Conservation (phyloP, 2,797 vertebrate genomes). For the Acestrorhynchus altus region DNA sequence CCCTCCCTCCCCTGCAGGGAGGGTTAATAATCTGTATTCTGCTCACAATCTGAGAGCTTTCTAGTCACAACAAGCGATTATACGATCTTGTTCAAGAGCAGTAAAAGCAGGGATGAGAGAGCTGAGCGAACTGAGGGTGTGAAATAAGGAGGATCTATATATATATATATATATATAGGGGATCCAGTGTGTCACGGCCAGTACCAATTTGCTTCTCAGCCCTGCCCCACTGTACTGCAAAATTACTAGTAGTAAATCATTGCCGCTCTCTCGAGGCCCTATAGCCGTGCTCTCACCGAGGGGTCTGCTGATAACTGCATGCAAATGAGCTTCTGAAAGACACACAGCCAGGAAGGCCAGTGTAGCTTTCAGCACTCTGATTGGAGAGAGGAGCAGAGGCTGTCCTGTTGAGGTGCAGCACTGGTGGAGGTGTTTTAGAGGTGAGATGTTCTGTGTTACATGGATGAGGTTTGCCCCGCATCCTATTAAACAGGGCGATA, state of each 20-base stretch:
- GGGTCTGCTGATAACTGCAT: background rate
- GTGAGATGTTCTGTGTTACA: no score
- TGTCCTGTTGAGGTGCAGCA: no score
- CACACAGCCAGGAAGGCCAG: background rate
- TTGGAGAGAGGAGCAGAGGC: no score
- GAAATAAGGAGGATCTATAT: slow-evolving; percentile 24
- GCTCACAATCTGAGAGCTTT: slow-evolving; percentile 33
- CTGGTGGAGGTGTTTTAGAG: no score
- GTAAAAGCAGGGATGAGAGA: slow-evolving; percentile 33
- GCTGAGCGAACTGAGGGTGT: background rate
- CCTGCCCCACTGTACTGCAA: slow-evolving; percentile 44
- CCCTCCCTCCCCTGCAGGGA: background rate
- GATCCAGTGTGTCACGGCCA: slow-evolving; percentile 57
- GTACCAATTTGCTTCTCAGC: slow-evolving; percentile 47
- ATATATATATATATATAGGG: slow-evolving; percentile 13
- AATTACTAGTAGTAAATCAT: slow-evolving; percentile 59
- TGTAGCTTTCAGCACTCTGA: no score
- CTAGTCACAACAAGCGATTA: slow-evolving; percentile 9
- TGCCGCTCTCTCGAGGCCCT: slow-evolving; percentile 46
- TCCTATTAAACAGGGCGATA: no score
- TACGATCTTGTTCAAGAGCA: background rate
- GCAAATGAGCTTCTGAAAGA: background rate
- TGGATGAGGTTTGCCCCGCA: no score
- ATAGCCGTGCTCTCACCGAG: slow-evolving; percentile 27
- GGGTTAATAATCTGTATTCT: slow-evolving; percentile 50